Evolutionary conservation across 2,797 vertebrate genomes (phyloP).

Genomic region (Rhinella marina): DNA sequence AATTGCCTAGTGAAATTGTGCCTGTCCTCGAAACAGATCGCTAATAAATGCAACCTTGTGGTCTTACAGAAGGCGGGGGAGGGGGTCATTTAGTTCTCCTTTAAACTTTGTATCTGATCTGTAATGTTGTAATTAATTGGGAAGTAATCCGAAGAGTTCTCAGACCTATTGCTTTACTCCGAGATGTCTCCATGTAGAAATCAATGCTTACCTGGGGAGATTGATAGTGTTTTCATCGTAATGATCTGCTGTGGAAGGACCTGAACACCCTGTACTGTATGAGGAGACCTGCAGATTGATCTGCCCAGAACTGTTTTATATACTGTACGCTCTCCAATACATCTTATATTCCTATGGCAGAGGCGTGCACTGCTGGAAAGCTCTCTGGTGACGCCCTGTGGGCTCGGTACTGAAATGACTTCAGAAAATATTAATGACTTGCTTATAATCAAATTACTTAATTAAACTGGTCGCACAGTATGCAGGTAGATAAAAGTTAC

Average conservation of each 20-base stretch:
- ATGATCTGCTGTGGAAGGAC: slow-evolving; percentile 19
- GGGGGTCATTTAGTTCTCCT: slow-evolving; percentile 15
- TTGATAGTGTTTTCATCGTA: slow-evolving; percentile 36
- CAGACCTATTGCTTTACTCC: slow-evolving; percentile 37
- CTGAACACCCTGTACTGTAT: background rate
- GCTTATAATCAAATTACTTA: no score
- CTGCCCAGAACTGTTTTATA: background rate
- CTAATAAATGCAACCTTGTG: slow-evolving; percentile 29
- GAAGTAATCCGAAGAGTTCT: slow-evolving; percentile 35
- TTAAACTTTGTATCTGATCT: slow-evolving; percentile 39
- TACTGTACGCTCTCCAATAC: background rate
- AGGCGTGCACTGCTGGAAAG: background rate
- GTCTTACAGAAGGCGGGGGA: slow-evolving; percentile 5
- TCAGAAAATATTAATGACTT: no score
- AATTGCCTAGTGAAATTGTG: slow-evolving; percentile 42
- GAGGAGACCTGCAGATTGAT: background rate
- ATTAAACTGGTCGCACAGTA: no score
- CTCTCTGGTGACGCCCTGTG: background rate
- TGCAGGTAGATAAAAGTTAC: no score
- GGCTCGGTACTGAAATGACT: no score
- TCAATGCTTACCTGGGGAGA: slow-evolving; percentile 46
- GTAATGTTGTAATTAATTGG: slow-evolving; percentile 47
- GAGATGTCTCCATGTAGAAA: slow-evolving; percentile 15
- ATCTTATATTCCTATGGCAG: background rate
- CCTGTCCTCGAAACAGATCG: slow-evolving; percentile 33